Base-by-base conservation (phyloP, 2,888 invertebrate genomes). In the Steinernema hermaphroditum region DNA sequence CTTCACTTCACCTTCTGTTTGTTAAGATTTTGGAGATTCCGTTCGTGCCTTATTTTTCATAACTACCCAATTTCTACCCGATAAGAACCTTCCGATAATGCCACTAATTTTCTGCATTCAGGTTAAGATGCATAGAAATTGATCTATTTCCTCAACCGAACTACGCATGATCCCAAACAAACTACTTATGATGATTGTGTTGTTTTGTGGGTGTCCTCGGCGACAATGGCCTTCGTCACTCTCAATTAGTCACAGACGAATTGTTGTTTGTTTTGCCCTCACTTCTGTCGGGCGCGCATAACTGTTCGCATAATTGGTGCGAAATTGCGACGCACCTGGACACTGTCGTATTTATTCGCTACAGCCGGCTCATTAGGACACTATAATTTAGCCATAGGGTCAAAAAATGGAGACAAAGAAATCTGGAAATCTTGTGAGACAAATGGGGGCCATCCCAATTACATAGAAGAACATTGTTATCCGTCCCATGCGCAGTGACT, bases 231-330 rank as follows among this genome's bases (percentile, higher is more conserved):
- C 32, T 62, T 62, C 62, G 62, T 32, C 62, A 62, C 34, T 62
- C 62, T 62, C 62, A 62, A 62, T 62, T 62, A 62, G 62, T 32
- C 62, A 32, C 8, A 14, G 32, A 62, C 62, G 32, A 62, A 62
- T 62, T 62, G 62, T 62, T 62, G 62, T 62, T 62, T 62, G 62
- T 62, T 62, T 62, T 62, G 62, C 29, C 29, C 62, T 46, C 46
- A 50, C 50, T 50, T 50, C 22, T 50, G 37, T 37, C 6, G 6
- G 4, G 37, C 37, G 37, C 37, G 37, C 50, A 24, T 50, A 50
- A 50, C 50, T 50, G 50, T 50, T 19, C 46, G 22, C 46, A 50
- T 50, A 50, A 50, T 50, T 50, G 50, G 9, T 19, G 8, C 50
- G 22, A 12, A 50, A 50, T 50, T 50, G 24, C 19, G 22, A 62